These are phyloP conservation scores for Nyctibius grandis DNA, from an alignment of 2,797 vertebrate genomes.

Conservation along the genomic window DNA sequence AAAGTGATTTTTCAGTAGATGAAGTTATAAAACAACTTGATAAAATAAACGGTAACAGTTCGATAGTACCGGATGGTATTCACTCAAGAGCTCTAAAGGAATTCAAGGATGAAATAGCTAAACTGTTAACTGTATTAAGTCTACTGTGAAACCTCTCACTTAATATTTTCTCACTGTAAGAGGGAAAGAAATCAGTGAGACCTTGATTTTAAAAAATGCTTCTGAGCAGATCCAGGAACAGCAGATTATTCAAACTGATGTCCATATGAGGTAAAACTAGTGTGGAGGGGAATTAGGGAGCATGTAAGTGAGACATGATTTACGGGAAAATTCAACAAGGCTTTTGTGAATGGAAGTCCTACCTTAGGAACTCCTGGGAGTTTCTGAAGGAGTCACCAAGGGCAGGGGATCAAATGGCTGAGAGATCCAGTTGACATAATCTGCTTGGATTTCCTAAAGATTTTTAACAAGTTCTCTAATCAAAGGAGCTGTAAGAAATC, in stretches of 20 bases:
- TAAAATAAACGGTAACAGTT: neutral
- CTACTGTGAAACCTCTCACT: slow-evolving; percentile 3
- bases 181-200: neutral
- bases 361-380: neutral
- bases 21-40: neutral
- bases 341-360: neutral
- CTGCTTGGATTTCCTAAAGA: neutral
- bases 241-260: neutral
- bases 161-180: neutral
- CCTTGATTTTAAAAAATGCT: neutral
- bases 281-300: neutral
- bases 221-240: neutral
- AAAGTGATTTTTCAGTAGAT: neutral
- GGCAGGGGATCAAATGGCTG: neutral
- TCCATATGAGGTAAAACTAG: neutral
- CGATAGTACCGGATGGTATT: neutral
- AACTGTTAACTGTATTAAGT: slow-evolving; percentile 20
- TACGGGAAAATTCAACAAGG: neutral
- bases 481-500: neutral
- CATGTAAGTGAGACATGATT: neutral
- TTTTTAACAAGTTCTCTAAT: neutral
- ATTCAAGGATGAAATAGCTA: slow-evolving; percentile 31
- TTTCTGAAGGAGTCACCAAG: neutral
- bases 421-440: neutral
- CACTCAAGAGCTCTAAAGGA: slow-evolving; percentile 5